Base-by-base conservation (phyloP, 2,888 invertebrate genomes). In the Pocota personata region DNA sequence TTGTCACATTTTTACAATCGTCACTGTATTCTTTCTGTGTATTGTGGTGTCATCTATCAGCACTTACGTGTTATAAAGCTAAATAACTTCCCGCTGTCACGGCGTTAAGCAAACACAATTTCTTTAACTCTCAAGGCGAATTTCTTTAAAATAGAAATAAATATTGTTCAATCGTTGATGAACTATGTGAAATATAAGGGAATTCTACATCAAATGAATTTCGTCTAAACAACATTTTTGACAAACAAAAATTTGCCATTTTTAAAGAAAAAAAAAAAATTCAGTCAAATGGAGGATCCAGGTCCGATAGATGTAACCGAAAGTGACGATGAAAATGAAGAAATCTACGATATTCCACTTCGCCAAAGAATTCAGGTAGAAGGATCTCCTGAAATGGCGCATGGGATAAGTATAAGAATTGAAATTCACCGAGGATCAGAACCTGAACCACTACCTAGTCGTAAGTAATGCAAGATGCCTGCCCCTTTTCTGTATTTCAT, bases 201-300 rank as follows among this genome's bases (percentile, higher is more conserved):
- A 6, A 35, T 21, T 12, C 3, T 10, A 35, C 3, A 19, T 1
- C 0, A 8, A 7, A 55, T 32, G 4, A 55, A 37, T n/a, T 16
- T 12, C 2, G 10, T n/a, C 7, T 3, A 21, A 21, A 4, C 3
- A 16, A 43, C 12, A 12, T 1, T n/a, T n/a, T 37, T 12, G 3
- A n/a, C 7, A 3, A 37, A n/a, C n/a, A n/a, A n/a, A n/a, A n/a
- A n/a, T n/a, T n/a, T n/a, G n/a, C n/a, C n/a, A n/a, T n/a, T n/a
- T n/a, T n/a, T n/a, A n/a, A n/a, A n/a, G n/a, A n/a, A n/a, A n/a
- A n/a, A n/a, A n/a, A n/a, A n/a, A n/a, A n/a, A n/a, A n/a, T 35
- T 12, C 3, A 73, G 48, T 14, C 55, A 79, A 77, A 87, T 87
- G 87, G 40, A 16, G 16, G 77, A 73, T 32, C 76, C 77, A 6